Evolutionary conservation across 2,797 vertebrate genomes (phyloP), one percentile per base, ranked within the genome.

Genomic region (Fistularia commersonii): DNA sequence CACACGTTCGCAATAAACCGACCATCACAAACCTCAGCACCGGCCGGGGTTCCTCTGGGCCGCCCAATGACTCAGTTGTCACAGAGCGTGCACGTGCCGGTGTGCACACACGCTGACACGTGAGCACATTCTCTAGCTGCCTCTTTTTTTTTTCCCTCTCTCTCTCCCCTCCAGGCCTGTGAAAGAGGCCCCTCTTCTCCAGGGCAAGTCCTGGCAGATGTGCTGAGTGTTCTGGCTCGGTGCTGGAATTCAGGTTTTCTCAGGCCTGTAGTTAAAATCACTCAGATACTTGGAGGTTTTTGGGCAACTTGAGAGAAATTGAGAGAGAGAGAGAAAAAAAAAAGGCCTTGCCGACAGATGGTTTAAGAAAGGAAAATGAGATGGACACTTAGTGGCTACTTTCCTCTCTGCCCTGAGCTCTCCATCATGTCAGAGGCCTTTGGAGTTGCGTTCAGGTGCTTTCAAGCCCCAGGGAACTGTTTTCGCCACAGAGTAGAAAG

Each of bases 231-330:
- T 79, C 60, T 76, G 77, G 81, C 76, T 70, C 57, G 47, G 44
- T 36, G 67, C 73, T 69, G 83, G 76, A 76, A 79, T 80, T 85
- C 84, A 61, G 74, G 82, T 76, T 79, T 80, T 62, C 11, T 8
- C 1, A 73, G 79, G 80, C 79, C 87, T 87, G 71, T 83, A 85
- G 66, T 90, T 91, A 86, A 87, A 69, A 82, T 87, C 71, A 76
- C 79, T 88, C 75, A 76, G 85, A 87, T 88, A 69, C 64, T 81
- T 87, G 48, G 58, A 72, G 80, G 76, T 83, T 86, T 45, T 62
- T 79, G 70, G 72, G 38, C 5, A 5, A 3, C 5, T 40, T n/a
- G n/a, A n/a, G n/a, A n/a, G n/a, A n/a, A n/a, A n/a, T n/a, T n/a
- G n/a, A n/a, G n/a, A n/a, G n/a, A n/a, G n/a, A n/a, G n/a, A n/a